phyloP scores from a whole-genome alignment of 2,888 invertebrate species.

The Heliconius ismenius region DNA sequence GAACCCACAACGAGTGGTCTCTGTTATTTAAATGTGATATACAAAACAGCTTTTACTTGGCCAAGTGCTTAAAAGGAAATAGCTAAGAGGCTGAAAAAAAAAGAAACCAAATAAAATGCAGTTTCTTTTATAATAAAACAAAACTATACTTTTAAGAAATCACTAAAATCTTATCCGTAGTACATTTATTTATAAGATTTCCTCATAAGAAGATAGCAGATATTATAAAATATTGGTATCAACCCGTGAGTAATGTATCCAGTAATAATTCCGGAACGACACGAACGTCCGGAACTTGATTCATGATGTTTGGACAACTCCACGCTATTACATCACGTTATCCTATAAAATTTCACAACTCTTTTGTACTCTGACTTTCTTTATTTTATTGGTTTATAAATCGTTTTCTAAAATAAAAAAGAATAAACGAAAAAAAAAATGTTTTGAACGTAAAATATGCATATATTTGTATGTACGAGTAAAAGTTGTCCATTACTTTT shows the following conservation, averaged over 20 bases:
- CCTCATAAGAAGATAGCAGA: neutral
- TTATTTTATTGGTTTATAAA: slow-evolving; percentile 16
- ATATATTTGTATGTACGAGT: no score
- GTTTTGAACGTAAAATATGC: no score
- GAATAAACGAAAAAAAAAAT: no score
- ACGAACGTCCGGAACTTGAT: slow-evolving; percentile 50
- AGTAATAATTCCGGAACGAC: slow-evolving; percentile 38
- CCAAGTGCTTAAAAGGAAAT: no score
- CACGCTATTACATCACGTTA: slow-evolving; percentile 27
- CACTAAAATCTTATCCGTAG: neutral
- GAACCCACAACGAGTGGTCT: no score
- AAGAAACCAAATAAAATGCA: neutral
- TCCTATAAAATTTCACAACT: slow-evolving; percentile 21
- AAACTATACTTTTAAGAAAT: neutral
- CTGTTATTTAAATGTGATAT: no score
- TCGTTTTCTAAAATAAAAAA: neutral
- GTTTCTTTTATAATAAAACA: neutral
- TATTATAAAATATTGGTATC: slow-evolving; percentile 15
- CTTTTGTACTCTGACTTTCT: slow-evolving; percentile 6
- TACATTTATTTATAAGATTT: neutral
- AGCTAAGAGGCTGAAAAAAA: no score
- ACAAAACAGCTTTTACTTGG: no score
- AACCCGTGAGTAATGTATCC: slow-evolving; percentile 41
- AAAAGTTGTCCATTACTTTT: no score
- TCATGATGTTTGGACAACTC: slow-evolving; percentile 52